Evolutionary conservation across 1,140 invertebrate species (phyloP), one percentile per base, ranked within the genome.

Genomic region (Drosophila tani): DNA sequence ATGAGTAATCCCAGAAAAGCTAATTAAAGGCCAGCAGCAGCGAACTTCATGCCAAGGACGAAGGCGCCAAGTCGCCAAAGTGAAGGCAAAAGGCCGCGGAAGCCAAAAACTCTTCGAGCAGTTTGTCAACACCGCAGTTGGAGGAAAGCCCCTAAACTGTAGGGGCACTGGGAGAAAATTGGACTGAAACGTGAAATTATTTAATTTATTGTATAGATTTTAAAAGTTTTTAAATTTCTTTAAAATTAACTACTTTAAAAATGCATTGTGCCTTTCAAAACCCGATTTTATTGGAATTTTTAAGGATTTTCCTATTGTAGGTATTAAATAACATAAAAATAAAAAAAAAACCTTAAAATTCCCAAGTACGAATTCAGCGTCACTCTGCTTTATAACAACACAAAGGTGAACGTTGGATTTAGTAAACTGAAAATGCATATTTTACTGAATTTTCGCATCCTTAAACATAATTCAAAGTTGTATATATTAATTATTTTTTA

Each of bases 1-100:
- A 84, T 87, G 83, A 88, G 84, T 87, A 88, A 87, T 87, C 76
- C 83, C 68, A 55, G 65, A 41, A 83, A 83, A 83, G 83, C 83
- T 86, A 87, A 87, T 87, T 87, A 87, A 87, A 87, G 83, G 84
- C 78, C 51, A 56, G 51, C 81, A 82, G 67, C 64, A 68, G 35
- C 64, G 79, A 86, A 88, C 83, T 83, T 65, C 75, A 79, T 80
- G 79, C 82, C 78, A 68, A 85, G 75, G 79, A 60, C 67, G 84
- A 73, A 73, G 82, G 55, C 68, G 74, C 60, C 79, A 51, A 75
- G 64, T 86, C 69, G 81, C 75, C 74, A 76, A 67, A 75, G 45
- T 40, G 60, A 66, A 69, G 56, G 63, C 67, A 67, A 53, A 67
- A 53, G 47, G 50, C 50, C 64, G 49, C 8, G 50, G 62, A 69